Evolutionary conservation across 2,888 invertebrate genomes (phyloP).

Genomic region (Spodoptera littoralis): DNA sequence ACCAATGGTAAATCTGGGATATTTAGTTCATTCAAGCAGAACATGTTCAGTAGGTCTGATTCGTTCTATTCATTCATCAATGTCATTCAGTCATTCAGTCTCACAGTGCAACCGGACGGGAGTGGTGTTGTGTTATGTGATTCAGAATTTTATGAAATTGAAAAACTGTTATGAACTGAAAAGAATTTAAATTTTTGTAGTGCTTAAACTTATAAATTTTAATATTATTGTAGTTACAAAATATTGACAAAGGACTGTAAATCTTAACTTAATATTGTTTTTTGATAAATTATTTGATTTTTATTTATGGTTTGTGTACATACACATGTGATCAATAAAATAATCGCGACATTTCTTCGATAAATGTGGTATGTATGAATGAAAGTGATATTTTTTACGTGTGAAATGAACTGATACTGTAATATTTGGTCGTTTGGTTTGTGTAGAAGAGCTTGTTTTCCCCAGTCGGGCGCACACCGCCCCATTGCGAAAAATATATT

Average conservation of each 20-base stretch:
- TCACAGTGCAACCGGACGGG: slow-evolving; percentile 59
- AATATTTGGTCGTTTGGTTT: slow-evolving; percentile 46
- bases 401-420: slow-evolving; percentile 30
- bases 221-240: slow-evolving; percentile 20
- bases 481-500: slow-evolving; percentile 71
- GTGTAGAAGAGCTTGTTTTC: slow-evolving; percentile 59
- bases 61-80: slow-evolving; percentile 16
- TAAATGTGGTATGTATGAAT: slow-evolving; percentile 82
- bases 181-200: slow-evolving; percentile 45
- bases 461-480: slow-evolving; percentile 69
- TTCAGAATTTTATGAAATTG: slow-evolving; percentile 50
- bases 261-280: slow-evolving; percentile 21
- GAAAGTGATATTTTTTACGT: slow-evolving; percentile 62
- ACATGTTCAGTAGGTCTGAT: slow-evolving; percentile 27
- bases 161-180: slow-evolving; percentile 64
- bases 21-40: slow-evolving; percentile 49
- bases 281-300: slow-evolving; percentile 46
- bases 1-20: slow-evolving; percentile 43
- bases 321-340: slow-evolving; percentile 84
- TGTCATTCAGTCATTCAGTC: slow-evolving; percentile 58
- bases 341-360: slow-evolving; percentile 65
- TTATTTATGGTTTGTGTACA: slow-evolving; percentile 72
- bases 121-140: slow-evolving; percentile 61
- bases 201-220: slow-evolving; percentile 27
- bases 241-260: slow-evolving; percentile 7